Conservation (phyloP, 2,888 invertebrate genomes). For the Furcula furcula region DNA sequence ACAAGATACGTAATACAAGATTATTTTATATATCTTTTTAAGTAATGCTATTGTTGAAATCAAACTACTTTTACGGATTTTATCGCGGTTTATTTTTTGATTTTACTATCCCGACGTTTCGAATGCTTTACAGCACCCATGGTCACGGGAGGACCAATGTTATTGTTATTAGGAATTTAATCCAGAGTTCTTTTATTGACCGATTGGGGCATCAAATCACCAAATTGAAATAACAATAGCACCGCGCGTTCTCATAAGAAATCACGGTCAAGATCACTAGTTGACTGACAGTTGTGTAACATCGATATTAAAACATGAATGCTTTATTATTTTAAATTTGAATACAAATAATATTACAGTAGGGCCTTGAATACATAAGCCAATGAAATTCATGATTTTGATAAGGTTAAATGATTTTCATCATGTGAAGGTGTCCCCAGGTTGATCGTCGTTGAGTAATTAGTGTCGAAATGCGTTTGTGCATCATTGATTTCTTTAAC, state of each 20-base stretch:
- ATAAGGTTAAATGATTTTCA: background rate
- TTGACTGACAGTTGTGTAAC: background rate
- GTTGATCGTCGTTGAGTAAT: slow-evolving; percentile 13
- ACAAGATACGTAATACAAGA: no score
- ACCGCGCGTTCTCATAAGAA: slow-evolving; percentile 1
- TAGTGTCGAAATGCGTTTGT: slow-evolving; percentile 12
- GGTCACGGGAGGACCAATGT: no score
- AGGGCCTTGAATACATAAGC: background rate
- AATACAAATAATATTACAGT: background rate
- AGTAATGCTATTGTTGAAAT: no score
- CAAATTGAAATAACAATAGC: no score
- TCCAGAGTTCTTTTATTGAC: no score
- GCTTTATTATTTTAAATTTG: background rate
- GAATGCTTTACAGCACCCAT: no score
- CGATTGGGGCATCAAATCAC: no score
- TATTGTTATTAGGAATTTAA: no score
- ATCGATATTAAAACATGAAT: background rate
- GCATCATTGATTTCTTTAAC: slow-evolving; percentile 10
- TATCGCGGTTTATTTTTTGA: no score
- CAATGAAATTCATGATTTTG: background rate
- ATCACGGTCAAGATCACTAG: slow-evolving; percentile 3
- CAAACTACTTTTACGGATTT: no score
- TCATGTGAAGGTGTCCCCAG: background rate
- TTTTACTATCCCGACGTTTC: no score
- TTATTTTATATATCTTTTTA: no score